Conservation (phyloP, 2,888 invertebrate species). For the Trissoscelio sp. region DNA sequence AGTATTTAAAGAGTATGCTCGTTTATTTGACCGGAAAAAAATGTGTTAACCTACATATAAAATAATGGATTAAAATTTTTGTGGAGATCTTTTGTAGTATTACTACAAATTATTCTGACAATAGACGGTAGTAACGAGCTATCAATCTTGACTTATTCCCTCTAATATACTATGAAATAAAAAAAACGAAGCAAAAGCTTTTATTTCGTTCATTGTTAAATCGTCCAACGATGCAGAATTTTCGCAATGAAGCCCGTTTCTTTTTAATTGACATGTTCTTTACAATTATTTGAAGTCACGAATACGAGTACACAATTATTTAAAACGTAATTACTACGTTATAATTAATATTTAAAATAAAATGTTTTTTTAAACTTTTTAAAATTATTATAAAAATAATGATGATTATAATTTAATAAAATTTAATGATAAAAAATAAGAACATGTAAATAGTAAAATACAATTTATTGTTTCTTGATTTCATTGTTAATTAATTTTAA, state of each 20-base stretch:
- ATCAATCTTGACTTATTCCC: constrained; percentile 17
- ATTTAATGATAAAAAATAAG: no score
- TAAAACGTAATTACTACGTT: background rate
- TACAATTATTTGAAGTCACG: constrained; percentile 19
- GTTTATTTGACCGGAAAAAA: no score
- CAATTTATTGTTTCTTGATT: no score
- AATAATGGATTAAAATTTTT: no score
- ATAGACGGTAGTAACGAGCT: background rate
- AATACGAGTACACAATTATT: constrained; percentile 1
- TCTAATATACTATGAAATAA: constrained; percentile 5
- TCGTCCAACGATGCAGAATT: constrained; percentile 12
- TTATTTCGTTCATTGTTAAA: constrained; percentile 30
- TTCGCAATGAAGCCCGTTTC: constrained; percentile 5
- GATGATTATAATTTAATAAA: no score
- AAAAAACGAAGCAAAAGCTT: constrained; percentile 18
- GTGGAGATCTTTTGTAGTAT: no score
- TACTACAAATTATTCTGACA: background rate
- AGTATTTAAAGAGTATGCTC: no score
- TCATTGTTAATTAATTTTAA: no score
- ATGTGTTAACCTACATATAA: no score
- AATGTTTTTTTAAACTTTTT: no score
- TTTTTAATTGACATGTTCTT: constrained; percentile 24
- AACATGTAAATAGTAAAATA: no score
- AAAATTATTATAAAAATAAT: background rate
- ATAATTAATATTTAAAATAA: background rate